Evolutionary conservation across 2,888 invertebrate genomes (phyloP), one percentile per base, ranked within the genome.

Genomic region (Trichopria drosophilae): DNA sequence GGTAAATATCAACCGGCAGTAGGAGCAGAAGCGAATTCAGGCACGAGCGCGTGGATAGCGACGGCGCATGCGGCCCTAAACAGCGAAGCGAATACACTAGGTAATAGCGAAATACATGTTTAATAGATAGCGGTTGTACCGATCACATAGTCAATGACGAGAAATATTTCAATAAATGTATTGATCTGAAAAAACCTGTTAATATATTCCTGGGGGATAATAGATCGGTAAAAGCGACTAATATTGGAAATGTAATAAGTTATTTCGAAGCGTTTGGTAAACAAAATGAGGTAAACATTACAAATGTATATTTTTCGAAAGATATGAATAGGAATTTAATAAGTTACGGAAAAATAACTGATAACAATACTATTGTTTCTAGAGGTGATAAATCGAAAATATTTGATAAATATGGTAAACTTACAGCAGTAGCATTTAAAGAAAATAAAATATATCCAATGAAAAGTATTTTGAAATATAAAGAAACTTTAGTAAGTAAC

Each of bases 391-490:
- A 35, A 7, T 4, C 39, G 23, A 39, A 39, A 39, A 39, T 39
- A 22, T 48, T 23, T 28, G 28, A 41, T 32, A 4, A 48, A 41
- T 34, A 19, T 32, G 23, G 41, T 31, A 12, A 48, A 15, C 15
- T 48, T 10, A 13, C 24, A 41, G 40, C 48, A 28, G 48, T 48
- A n/a, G 48, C 34, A 3, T 6, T 32, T 24, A 41, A 32, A 32
- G 43, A 43, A 7, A 31, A 13, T 2, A 23, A 48, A 22, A 6
- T 22, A 15, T 32, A 22, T 10, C 20, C 13, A 3, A 22, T 43
- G 23, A 32, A 32, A 41, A 29, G 31, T 29, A 13, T 29, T 10
- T 29, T 29, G 15, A 29, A 29, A 6, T 4, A 12, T 29, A 29
- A 29, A 29, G 12, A 29, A 29, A 29, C 6, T 29, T 15, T 13